Evolutionary conservation across 2,888 invertebrate genomes (phyloP), one percentile per base, ranked within the genome.

Genomic region (Apantesis nais): DNA sequence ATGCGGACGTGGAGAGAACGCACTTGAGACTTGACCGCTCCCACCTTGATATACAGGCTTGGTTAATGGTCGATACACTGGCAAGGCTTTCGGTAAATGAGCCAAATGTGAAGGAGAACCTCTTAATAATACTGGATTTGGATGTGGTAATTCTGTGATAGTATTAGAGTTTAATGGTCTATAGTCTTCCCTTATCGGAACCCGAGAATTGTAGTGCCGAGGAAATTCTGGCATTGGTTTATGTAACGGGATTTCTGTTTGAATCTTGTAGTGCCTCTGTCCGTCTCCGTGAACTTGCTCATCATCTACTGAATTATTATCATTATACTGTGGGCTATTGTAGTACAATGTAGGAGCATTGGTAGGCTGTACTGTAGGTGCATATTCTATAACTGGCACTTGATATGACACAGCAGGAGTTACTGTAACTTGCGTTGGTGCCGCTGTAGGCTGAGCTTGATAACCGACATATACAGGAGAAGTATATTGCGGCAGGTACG

Each of bases 31-130:
- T 64, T 86, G 84, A 29, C 78, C 83, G 64, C 83, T 84, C 63
- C 84, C 86, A 29, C 85, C 80, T 4, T 89, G 85, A 72, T 95
- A 95, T 3, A 92, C 89, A 4, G 93, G 86, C 62, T 92, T 94
- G 3, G 87, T 84, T 66, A 90, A 71, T 2, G 95, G 93, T 52
- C 94, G 88, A 70, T 89, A 89, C 65, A 90, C 79, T 0, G 95
- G 94, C 55, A 95, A 82, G 11, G 90, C 86, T 83, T 93, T 94
- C 1, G 95, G 93, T 68, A 93, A 82, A 71, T 95, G 93, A 12
- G 92, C 77, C 19, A 93, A 81, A 76, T 93, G 93, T 37, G 92
- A 67, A 2, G 91, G 92, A 22, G 86, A 85, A 62, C 85, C 85
- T 75, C 92, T 92, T 58, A 93, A 74, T 52, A 93, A 74, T 72